Evolutionary conservation across 2,797 vertebrate species (phyloP).

Genomic region (Hoplostethus mediterraneus): DNA sequence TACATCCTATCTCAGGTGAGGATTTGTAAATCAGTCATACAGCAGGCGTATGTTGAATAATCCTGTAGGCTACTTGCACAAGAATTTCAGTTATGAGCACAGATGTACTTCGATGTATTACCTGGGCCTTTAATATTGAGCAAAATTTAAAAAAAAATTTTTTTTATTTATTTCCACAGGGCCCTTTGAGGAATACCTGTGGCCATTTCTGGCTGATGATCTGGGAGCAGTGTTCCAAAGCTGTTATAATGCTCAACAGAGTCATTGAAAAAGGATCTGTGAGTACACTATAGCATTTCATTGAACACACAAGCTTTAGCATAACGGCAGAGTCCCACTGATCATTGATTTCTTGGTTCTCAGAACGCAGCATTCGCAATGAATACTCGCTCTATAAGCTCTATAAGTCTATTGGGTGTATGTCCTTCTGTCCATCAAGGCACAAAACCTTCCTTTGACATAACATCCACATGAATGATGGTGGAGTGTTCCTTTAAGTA

Average conservation of each 20-base stretch:
- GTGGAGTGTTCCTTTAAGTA: too few relatives aligned
- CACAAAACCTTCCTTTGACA: too few relatives aligned
- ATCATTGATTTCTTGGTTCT: neutral
- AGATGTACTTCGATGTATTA: conserved; percentile 2
- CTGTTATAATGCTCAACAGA: conserved; percentile 98
- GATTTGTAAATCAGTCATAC: neutral
- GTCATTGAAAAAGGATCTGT: conserved; percentile 97
- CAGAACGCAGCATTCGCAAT: too few relatives aligned
- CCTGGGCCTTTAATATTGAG: neutral
- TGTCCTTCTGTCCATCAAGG: neutral
- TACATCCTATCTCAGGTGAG: conserved; percentile 97
- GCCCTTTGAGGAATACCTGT: conserved; percentile 96
- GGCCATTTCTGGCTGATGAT: conserved; percentile 99
- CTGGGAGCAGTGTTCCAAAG: conserved; percentile 96
- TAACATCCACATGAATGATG: too few relatives aligned
- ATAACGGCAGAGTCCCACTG: neutral
- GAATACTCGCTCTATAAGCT: too few relatives aligned
- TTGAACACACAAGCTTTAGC: neutral
- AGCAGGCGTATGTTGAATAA: neutral
- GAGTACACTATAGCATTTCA: conserved; percentile 74
- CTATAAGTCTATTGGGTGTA: too few relatives aligned
- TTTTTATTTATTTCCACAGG: conserved; percentile 80
- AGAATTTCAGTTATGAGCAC: neutral
- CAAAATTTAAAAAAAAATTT: neutral
- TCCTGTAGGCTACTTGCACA: neutral